A percentile compares a stretch with the other conserved stretches of the same genome.
phyloP scores from a whole-genome alignment of 2,113 vertebrate genomes.

The Nansenia antarctica region DNA sequence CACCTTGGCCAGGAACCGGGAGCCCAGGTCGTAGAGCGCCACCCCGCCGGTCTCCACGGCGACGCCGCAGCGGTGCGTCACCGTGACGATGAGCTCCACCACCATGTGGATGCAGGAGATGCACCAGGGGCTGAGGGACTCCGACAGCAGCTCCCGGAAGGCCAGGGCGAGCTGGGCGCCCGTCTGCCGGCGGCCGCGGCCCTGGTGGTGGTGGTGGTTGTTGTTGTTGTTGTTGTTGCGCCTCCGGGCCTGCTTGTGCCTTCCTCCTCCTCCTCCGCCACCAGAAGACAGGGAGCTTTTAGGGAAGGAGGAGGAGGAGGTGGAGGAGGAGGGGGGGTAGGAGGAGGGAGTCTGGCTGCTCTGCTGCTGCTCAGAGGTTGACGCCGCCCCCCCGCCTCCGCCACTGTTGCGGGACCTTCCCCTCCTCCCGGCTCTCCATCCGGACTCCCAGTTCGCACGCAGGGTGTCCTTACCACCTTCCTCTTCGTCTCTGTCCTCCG shows the following conservation, averaged over 20 bases:
- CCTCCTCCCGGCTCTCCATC: slow-evolving; percentile 63
- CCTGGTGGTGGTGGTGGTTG: slow-evolving; percentile 76
- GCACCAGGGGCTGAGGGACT: slow-evolving; percentile 78
- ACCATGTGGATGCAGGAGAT: slow-evolving; percentile 82
- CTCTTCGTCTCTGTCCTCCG: slow-evolving; percentile 64
- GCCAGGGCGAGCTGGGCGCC: slow-evolving; percentile 64
- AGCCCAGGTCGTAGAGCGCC: slow-evolving; percentile 77
- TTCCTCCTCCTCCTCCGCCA: slow-evolving; percentile 67
- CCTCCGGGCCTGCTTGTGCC: slow-evolving; percentile 78
- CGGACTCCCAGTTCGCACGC: slow-evolving; percentile 66
- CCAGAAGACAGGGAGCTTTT: slow-evolving; percentile 63
- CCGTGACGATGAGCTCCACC: slow-evolving; percentile 82
- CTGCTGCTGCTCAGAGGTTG: slow-evolving; percentile 66
- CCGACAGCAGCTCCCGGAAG: slow-evolving; percentile 76
- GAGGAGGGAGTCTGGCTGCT: slow-evolving; percentile 35
- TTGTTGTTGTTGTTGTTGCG: slow-evolving; percentile 79
- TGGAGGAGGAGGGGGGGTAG: no score
- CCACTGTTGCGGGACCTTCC: slow-evolving; percentile 60
- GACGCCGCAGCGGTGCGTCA: slow-evolving; percentile 79
- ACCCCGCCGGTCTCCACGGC: slow-evolving; percentile 76
- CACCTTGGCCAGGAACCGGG: slow-evolving; percentile 66
- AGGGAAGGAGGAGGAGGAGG: slow-evolving; percentile 49
- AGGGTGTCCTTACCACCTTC: slow-evolving; percentile 54
- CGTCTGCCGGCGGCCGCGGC: slow-evolving; percentile 54
- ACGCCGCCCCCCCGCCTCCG: neutral